A percentile compares a stretch with the other conserved stretches of the same genome.
Evolutionary conservation across 2,888 invertebrate genomes (phyloP).

Genomic region (Myathropa florea): DNA sequence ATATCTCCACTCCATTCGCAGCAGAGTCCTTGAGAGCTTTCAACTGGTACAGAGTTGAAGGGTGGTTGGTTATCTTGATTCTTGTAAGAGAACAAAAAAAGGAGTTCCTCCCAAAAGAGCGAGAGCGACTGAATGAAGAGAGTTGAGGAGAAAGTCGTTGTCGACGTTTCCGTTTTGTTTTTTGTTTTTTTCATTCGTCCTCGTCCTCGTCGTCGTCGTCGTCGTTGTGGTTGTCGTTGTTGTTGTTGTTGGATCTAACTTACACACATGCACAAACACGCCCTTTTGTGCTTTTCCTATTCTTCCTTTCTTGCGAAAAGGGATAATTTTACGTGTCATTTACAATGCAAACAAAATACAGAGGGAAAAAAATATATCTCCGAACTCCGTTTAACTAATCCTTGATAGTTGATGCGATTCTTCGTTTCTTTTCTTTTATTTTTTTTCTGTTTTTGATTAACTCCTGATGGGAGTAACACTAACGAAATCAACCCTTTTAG

Average conservation of each 20-base stretch:
- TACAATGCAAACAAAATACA: constrained; percentile 53
- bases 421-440: background rate
- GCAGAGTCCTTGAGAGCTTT: constrained; percentile 57
- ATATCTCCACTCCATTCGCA: constrained; percentile 13
- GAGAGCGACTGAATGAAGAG: constrained; percentile 27
- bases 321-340: constrained; percentile 48
- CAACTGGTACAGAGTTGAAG: background rate
- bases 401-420: background rate
- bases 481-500: background rate
- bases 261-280: constrained; percentile 66
- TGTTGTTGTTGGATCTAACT: constrained; percentile 26
- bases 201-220: background rate
- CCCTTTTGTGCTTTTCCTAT: constrained; percentile 66
- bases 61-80: background rate
- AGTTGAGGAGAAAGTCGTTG: background rate
- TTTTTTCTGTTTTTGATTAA: background rate
- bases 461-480: background rate
- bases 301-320: constrained; percentile 35
- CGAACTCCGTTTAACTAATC: background rate
- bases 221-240: background rate
- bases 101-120: constrained; percentile 37
- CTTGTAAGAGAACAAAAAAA: constrained; percentile 13
- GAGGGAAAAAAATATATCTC: background rate
- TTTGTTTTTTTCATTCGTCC: background rate
- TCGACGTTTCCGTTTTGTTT: constrained; percentile 3